These are phyloP conservation scores for Xestoiulus laeticollis DNA, from an alignment of 2,888 invertebrate genomes.

Conservation along the genomic window DNA sequence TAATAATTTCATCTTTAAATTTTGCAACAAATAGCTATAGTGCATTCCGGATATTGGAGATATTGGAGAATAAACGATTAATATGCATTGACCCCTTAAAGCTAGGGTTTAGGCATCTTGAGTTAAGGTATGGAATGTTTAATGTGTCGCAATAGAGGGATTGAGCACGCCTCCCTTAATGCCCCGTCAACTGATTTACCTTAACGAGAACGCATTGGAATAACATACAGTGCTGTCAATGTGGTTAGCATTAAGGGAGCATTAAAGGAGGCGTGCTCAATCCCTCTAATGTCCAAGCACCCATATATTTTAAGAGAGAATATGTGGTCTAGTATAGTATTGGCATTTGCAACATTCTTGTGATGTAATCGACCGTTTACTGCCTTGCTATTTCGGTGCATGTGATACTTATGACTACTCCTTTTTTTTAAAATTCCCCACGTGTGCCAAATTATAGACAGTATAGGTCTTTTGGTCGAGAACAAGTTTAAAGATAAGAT, in stretches of 20 bases:
- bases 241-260: too few species aligned
- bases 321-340: background rate
- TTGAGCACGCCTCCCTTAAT: too few species aligned
- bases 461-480: constrained; percentile 26
- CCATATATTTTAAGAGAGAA: background rate
- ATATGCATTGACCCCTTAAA: too few species aligned
- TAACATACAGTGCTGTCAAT: too few species aligned
- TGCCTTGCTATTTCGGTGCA: background rate
- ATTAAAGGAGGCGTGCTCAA: too few species aligned
- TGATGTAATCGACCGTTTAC: background rate
- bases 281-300: too few species aligned
- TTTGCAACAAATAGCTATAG: background rate
- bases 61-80: too few species aligned
- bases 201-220: too few species aligned
- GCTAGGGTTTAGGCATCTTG: background rate
- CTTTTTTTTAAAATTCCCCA: background rate
- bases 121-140: too few species aligned
- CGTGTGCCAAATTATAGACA: background rate
- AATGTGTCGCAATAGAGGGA: too few species aligned
- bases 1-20: background rate
- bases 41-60: too few species aligned
- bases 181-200: too few species aligned
- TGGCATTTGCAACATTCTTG: background rate
- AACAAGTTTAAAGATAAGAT: background rate
- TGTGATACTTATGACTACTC: background rate